These are phyloP conservation scores for Phyllotreta striolata DNA, from an alignment of 2,888 invertebrate species.

Conservation along the genomic window DNA sequence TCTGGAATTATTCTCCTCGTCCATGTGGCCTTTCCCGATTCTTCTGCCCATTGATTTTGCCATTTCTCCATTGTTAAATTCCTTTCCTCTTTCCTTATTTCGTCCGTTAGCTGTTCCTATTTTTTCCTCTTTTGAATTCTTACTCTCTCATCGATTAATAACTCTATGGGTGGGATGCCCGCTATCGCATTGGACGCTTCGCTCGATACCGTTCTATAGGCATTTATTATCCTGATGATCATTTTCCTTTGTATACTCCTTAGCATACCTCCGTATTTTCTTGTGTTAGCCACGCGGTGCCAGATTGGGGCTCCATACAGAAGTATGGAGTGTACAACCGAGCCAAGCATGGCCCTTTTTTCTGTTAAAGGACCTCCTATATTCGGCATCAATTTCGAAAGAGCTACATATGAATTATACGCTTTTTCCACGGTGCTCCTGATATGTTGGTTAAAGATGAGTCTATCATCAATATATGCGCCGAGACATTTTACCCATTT, in stretches of 20 bases:
- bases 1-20: background rate
- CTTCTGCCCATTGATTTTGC: background rate
- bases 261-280: background rate
- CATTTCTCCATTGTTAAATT: background rate
- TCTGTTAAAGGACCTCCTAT: too few species aligned
- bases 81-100: background rate
- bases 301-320: conserved; percentile 9
- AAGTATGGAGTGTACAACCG: background rate
- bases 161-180: conserved; percentile 16
- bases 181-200: conserved; percentile 17
- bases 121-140: conserved; percentile 3
- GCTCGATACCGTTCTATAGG: conserved; percentile 19
- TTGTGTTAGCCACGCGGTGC: background rate
- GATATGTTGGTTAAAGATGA: too few species aligned
- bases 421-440: too few species aligned
- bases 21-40: background rate
- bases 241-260: conserved; percentile 8
- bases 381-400: too few species aligned
- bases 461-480: too few species aligned
- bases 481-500: too few species aligned
- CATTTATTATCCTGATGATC: conserved; percentile 1
- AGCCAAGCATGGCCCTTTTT: too few species aligned
- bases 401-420: too few species aligned
- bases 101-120: background rate
- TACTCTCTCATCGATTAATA: conserved; percentile 3